Evolutionary conservation across 2,113 vertebrate species (phyloP).

Genomic region (Lepus europaeus): DNA sequence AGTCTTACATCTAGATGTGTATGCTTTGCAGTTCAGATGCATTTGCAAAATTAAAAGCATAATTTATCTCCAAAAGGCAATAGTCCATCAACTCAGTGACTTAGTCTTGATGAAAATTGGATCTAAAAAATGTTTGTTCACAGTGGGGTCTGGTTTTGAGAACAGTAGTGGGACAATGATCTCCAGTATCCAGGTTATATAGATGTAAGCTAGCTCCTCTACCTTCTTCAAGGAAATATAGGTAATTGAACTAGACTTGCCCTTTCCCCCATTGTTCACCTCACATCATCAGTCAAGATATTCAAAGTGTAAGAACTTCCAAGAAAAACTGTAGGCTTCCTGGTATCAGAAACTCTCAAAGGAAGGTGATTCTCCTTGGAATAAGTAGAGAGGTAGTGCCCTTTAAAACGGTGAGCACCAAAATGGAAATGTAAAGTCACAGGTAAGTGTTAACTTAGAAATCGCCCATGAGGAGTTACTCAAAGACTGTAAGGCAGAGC

Average conservation of each 20-base stretch:
- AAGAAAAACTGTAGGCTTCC: background rate
- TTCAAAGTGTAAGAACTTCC: background rate
- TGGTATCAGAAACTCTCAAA: background rate
- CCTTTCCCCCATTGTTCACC: background rate
- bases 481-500: background rate
- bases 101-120: conserved; percentile 68
- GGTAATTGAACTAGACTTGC: background rate
- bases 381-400: background rate
- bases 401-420: background rate
- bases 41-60: conserved; percentile 85
- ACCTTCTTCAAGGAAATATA: background rate
- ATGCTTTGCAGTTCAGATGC: conserved; percentile 67
- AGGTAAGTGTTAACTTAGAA: background rate
- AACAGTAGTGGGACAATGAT: background rate
- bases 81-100: conserved; percentile 71
- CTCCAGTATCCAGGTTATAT: background rate
- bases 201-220: background rate
- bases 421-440: background rate
- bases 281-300: background rate
- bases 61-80: conserved; percentile 81
- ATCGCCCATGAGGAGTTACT: background rate
- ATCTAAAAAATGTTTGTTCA: conserved; percentile 54
- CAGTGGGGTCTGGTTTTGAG: background rate
- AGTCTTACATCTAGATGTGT: conserved; percentile 73
- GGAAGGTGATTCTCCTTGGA: background rate